Evolutionary conservation across 2,888 invertebrate species (phyloP).

Genomic region (Malacosoma neustria): DNA sequence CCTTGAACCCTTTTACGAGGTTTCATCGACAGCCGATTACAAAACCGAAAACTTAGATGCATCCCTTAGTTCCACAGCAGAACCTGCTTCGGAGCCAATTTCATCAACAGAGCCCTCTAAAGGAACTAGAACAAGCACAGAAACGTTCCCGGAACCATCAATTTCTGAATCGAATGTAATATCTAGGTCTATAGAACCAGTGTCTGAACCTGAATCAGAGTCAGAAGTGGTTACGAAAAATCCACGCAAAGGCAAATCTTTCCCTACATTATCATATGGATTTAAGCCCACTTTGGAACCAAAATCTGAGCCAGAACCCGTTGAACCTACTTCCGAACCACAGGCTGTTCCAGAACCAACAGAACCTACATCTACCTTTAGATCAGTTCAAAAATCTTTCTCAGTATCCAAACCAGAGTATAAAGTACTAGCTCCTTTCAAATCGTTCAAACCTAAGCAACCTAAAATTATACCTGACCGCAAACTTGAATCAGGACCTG

Average conservation of each 20-base stretch:
- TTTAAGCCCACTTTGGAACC: constrained; percentile 44
- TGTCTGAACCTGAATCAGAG: constrained; percentile 23
- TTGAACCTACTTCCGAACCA: constrained; percentile 50
- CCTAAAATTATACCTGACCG: not conserved
- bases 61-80: constrained; percentile 16
- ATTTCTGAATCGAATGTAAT: constrained; percentile 39
- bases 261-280: constrained; percentile 22
- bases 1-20: constrained; percentile 17
- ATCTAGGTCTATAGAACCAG: constrained; percentile 24
- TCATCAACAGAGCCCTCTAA: constrained; percentile 22
- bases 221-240: constrained; percentile 10
- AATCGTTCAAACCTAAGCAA: too few species aligned
- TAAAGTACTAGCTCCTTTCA: not conserved
- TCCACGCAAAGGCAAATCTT: constrained; percentile 16
- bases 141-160: constrained; percentile 26
- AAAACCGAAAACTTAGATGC: not conserved
- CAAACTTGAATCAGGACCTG: not conserved
- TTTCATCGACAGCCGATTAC: not conserved
- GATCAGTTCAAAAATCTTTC: not conserved
- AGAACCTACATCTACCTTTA: constrained; percentile 34
- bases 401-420: not conserved
- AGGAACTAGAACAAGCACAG: constrained; percentile 35
- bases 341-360: constrained; percentile 56
- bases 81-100: constrained; percentile 27
- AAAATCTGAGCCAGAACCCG: constrained; percentile 43